Evolutionary conservation across 35 echinoderm and acorn worm genomes (phyloP).

Genomic region (Antedon bifida): DNA sequence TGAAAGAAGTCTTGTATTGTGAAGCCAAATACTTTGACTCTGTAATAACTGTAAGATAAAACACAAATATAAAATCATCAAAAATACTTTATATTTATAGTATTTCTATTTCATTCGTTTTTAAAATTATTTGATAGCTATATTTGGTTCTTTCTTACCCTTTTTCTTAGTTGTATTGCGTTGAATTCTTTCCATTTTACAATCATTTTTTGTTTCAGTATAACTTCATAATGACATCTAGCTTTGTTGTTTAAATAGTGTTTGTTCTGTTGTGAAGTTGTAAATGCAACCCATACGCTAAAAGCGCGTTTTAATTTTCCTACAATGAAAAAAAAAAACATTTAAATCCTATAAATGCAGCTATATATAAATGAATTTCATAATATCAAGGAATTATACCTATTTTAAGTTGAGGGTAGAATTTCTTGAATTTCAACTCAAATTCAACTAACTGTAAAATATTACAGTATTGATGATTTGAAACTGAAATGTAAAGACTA

Average conservation of each 20-base stretch:
- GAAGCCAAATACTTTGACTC: slow-evolving; percentile 7
- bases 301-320: neutral
- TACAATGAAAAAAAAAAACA: neutral
- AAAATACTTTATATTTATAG: too few relatives aligned
- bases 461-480: too few relatives aligned
- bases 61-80: neutral
- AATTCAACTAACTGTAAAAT: too few relatives aligned
- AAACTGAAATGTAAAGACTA: too few relatives aligned
- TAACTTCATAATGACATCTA: neutral
- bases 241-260: neutral
- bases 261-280: neutral
- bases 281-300: neutral
- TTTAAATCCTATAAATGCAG: too few relatives aligned
- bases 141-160: neutral
- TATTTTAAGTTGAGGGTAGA: too few relatives aligned
- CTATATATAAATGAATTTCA: too few relatives aligned
- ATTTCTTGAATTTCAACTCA: too few relatives aligned
- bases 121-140: too few relatives aligned
- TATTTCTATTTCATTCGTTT: too few relatives aligned
- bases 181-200: neutral
- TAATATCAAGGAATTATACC: too few relatives aligned
- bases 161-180: neutral
- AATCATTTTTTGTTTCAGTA: neutral
- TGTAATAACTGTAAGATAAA: neutral
- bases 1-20: slow-evolving; percentile 9